These are phyloP conservation scores for Hirudinaria manillensis DNA, from an alignment of 2,888 invertebrate species.

Conservation along the genomic window DNA sequence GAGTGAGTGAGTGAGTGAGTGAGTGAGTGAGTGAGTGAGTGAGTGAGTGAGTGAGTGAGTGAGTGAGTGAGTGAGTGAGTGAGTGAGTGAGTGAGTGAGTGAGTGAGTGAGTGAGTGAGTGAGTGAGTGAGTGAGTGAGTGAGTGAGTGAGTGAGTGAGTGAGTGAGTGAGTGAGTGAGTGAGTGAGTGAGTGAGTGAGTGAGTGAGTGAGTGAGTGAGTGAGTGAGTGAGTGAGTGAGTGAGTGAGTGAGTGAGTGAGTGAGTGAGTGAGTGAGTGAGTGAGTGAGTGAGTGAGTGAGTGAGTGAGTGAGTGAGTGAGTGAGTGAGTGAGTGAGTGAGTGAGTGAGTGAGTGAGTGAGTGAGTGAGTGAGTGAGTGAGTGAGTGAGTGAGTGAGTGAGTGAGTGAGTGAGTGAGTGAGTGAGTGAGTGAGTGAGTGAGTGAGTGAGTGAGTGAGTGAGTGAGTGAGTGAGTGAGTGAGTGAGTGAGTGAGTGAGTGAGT, in stretches of 20 bases:
- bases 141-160: conserved; percentile 2
- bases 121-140: conserved; percentile 9
- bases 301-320: conserved; percentile 18
- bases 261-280: conserved; percentile 15
- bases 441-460: conserved; percentile 19
- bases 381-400: conserved; percentile 13
- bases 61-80: conserved; percentile 19
- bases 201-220: conserved; percentile 12
- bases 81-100: conserved; percentile 14
- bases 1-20: conserved; percentile 16
- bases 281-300: conserved; percentile 16
- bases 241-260: conserved; percentile 21
- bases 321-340: conserved; percentile 7
- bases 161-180: conserved; percentile 18
- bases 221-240: conserved; percentile 20
- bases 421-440: conserved; percentile 17
- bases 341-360: not conserved
- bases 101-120: conserved; percentile 18
- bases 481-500: conserved; percentile 17
- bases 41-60: conserved; percentile 18
- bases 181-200: conserved; percentile 19
- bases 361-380: conserved; percentile 21
- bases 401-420: conserved; percentile 15
- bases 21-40: conserved; percentile 22
- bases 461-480: conserved; percentile 16